Percentiles rank a stretch among this genome's conserved stretches.
Evolutionary conservation across 1,140 invertebrate genomes (phyloP).

Genomic region (Atta texana): DNA sequence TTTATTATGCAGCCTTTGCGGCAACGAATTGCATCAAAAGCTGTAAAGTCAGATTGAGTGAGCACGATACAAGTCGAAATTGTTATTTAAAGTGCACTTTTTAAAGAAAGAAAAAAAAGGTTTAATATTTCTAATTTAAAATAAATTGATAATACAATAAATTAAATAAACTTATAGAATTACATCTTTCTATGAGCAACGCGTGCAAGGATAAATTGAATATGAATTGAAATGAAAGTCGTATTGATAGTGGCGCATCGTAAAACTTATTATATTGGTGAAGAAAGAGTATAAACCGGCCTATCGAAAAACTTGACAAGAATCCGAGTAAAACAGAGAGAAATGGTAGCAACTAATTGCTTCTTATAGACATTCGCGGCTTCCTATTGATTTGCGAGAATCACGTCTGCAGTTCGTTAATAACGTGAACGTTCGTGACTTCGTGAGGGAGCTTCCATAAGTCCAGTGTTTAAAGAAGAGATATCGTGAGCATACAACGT

Average conservation of each 20-base stretch:
- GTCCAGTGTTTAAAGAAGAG: neutral
- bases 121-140: neutral
- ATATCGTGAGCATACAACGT: conserved; percentile 30
- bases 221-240: too few relatives aligned
- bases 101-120: neutral
- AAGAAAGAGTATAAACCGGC: neutral
- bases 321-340: conserved; percentile 7
- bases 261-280: neutral
- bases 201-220: neutral
- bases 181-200: neutral
- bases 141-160: neutral
- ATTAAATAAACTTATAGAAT: neutral
- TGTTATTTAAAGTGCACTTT: neutral
- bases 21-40: conserved; percentile 57
- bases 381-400: conserved; percentile 65
- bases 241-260: neutral
- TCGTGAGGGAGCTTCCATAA: conserved; percentile 72
- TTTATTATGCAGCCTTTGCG: conserved; percentile 67
- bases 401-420: conserved; percentile 79
- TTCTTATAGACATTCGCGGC: conserved; percentile 9
- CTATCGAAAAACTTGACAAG: neutral
- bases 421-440: conserved; percentile 80
- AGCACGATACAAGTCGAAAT: conserved; percentile 1
- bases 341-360: conserved; percentile 38
- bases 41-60: conserved; percentile 45